Base-by-base conservation (phyloP, 2,888 invertebrate genomes). In the Sarcophaga caerulescens region DNA sequence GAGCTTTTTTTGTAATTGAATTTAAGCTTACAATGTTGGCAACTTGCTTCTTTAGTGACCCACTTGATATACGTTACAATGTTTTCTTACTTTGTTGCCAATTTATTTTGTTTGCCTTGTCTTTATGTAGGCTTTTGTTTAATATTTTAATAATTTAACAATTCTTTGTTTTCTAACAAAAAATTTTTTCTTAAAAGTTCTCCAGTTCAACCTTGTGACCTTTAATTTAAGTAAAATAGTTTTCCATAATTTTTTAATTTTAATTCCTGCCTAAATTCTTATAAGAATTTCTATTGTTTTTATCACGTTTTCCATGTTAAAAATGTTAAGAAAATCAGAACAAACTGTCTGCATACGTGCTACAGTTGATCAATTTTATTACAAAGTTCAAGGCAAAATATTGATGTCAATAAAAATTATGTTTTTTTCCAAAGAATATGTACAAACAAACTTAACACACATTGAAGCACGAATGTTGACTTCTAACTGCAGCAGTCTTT, bases 301-400 rank as follows among this genome's bases (percentile, higher is more conserved):
- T 78, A 78, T 84, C 86, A 86, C 81, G 84, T 84, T 86, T 78
- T 81, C 14, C 17, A 78, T 86, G 86, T 84, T 75, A 73, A 14
- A 17, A 17, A 23, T 23, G 8, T 35, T 35, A 35, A 59, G 5
- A 52, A 52, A 52, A 52, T 52, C 52, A 52, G 4, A 52, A 52
- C 17, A 12, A 52, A 52, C 12, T 52, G 17, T 14, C 19, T 68
- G n/a, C 21, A 79, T 63, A 44, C 74, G 25, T 80, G 77, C 77
- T 77, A 52, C 23, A 80, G 60, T 77, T 85, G 73, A 80, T 25
- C 12, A 62, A 45, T 59, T 77, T 83, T 59, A 65, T 70, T 81
- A 45, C 70, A 84, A 86, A 86, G 83, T 81, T 86, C 84, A 86
- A 62, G 81, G 81, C 52, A 77, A 81, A 71, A 60, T 77, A 66